These are phyloP conservation scores for Zosterops pallidus DNA, from an alignment of 2,113 vertebrate species.

Conservation along the genomic window DNA sequence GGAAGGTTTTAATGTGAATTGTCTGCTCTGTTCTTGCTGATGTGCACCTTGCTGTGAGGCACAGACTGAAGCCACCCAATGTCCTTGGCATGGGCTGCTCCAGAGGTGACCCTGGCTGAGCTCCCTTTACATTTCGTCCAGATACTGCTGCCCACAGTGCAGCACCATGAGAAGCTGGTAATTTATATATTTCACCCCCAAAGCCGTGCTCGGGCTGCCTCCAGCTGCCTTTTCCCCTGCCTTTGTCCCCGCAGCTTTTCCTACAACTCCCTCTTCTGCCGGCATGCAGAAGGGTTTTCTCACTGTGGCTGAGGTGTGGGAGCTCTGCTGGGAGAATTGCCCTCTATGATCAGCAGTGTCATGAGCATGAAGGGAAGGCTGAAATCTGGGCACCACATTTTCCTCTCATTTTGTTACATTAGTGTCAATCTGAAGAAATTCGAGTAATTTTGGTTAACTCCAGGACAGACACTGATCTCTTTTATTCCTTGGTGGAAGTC, in stretches of 20 bases:
- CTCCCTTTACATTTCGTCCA: neutral
- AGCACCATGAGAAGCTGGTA: neutral
- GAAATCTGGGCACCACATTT: slow-evolving; percentile 26
- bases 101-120: neutral
- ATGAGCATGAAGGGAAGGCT: neutral
- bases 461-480: neutral
- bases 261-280: slow-evolving; percentile 75
- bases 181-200: neutral
- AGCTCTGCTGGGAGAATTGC: neutral
- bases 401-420: slow-evolving; percentile 28
- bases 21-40: neutral
- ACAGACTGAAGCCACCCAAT: neutral
- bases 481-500: slow-evolving; percentile 23
- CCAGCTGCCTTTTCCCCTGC: neutral
- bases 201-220: neutral
- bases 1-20: neutral
- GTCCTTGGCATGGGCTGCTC: neutral
- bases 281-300: slow-evolving; percentile 47
- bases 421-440: slow-evolving; percentile 8
- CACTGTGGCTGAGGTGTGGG: neutral
- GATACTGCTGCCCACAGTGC: neutral
- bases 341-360: neutral
- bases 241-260: slow-evolving; percentile 43
- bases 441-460: neutral
- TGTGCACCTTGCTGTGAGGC: neutral